Conservation (phyloP, 2,888 invertebrate genomes). For the Baccha elongata region DNA sequence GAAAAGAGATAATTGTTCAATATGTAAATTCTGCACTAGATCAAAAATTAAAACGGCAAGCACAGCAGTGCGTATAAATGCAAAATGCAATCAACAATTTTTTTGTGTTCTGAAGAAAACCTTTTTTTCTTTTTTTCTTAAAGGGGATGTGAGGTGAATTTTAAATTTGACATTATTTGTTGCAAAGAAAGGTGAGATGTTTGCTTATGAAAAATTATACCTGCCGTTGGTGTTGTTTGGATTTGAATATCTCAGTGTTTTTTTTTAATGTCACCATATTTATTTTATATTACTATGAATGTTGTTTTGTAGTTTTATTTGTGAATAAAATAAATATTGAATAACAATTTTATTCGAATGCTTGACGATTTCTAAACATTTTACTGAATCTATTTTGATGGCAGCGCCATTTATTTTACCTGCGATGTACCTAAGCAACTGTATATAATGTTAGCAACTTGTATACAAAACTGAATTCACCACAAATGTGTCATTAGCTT, state of each 20-base stretch:
- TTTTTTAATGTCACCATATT: neutral
- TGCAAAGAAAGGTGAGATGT: neutral
- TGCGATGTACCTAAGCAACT: no score
- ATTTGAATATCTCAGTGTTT: no score
- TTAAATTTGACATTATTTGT: constrained; percentile 15
- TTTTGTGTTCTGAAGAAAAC: neutral
- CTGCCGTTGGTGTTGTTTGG: neutral
- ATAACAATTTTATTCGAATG: no score
- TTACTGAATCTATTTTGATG: no score
- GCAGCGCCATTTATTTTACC: no score
- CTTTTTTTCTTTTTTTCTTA: constrained; percentile 8
- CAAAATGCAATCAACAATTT: neutral
- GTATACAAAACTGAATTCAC: neutral
- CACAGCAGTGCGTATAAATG: neutral
- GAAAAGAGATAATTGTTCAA: neutral
- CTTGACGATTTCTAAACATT: no score
- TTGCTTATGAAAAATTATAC: no score
- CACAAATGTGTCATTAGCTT: neutral
- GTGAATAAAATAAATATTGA: no score
- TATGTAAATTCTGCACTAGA: neutral
- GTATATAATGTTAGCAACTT: neutral
- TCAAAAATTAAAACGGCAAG: constrained; percentile 1
- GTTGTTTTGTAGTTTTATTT: neutral
- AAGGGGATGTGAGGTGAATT: constrained; percentile 6
- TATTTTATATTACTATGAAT: neutral